Evolutionary conservation across 1,140 invertebrate genomes (phyloP), one percentile per base, ranked within the genome.

Genomic region (Macrobrachium nipponense): DNA sequence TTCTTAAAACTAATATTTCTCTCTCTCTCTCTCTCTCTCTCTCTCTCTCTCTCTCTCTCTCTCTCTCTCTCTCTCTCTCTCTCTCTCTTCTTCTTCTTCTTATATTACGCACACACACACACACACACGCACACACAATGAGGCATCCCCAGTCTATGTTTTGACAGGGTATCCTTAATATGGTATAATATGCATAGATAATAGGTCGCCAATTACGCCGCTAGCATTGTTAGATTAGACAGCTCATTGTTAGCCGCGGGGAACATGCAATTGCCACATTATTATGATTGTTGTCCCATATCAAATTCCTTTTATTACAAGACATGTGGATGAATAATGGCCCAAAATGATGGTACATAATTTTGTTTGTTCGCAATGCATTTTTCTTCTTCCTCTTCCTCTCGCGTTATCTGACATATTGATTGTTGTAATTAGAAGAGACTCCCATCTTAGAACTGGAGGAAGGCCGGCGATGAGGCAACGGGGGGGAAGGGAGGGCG

Each of bases 111-210:
- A 61, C 62, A 78, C 82, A 85, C 51, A 51, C 51, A 51, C 51
- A 51, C 51, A 51, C 51, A 51, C 12, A 51, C 51, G 60, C 20
- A 18, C 23, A 61, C 62, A 79, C 82, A 85, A 85, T 78, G 82
- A 85, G 82, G 82, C 82, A 85, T 85, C 82, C 82, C 60, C 8
- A 76, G 75, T 60, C 82, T 60, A 64, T 85, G 82, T 85, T 85
- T 85, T 85, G 82, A 86, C 83, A 86, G 83, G 83, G 83, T 86
- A 86, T 86, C 83, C 83, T 86, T 86, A 86, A 86, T 86, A 78
- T 80, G 83, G 83, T 86, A 86, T 86, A 86, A 86, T 85, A 86
- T 86, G 83, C 83, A 85, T 85, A 68, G 77, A 80, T 86, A 86
- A 86, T 86, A 66, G 83, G 77, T 78, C 83, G 83, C 83, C 83